Conservation (phyloP, 2,888 invertebrate species). For the Morinoia aosen region DNA sequence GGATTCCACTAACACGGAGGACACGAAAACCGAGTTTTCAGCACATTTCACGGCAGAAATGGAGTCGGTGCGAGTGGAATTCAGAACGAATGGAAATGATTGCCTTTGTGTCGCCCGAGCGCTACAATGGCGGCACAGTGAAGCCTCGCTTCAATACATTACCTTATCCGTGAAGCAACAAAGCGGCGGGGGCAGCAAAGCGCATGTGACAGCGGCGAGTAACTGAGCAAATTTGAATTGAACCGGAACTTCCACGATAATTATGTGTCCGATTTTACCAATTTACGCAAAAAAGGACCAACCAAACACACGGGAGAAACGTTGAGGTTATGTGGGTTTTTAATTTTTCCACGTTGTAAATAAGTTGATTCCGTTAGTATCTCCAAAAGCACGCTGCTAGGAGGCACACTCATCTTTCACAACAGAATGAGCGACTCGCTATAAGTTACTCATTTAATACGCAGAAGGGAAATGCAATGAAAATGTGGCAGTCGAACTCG, state of each 20-base stretch:
- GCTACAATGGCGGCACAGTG: background rate
- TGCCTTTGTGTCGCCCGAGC: background rate
- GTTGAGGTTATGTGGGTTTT: background rate
- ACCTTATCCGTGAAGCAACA: background rate
- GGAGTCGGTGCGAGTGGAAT: background rate
- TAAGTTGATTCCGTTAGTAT: background rate
- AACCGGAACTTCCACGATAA: background rate
- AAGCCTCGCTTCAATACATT: background rate
- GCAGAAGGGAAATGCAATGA: background rate
- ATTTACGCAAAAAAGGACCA: background rate
- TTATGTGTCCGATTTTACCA: background rate
- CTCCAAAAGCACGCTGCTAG: background rate
- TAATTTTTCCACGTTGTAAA: background rate
- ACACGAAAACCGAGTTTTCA: background rate
- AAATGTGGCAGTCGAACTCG: background rate
- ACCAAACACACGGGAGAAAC: background rate
- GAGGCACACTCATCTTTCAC: background rate
- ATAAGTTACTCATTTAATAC: background rate
- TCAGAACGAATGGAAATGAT: background rate
- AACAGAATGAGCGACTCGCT: background rate
- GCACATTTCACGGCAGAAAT: background rate
- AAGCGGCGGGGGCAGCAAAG: conserved; percentile 16
- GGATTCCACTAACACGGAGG: no score
- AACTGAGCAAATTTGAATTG: background rate
- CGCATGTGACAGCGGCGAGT: conserved; percentile 4